Evolutionary conservation across 2,888 invertebrate genomes (phyloP), one percentile per base, ranked within the genome.

Genomic region (Volucella zonaria): DNA sequence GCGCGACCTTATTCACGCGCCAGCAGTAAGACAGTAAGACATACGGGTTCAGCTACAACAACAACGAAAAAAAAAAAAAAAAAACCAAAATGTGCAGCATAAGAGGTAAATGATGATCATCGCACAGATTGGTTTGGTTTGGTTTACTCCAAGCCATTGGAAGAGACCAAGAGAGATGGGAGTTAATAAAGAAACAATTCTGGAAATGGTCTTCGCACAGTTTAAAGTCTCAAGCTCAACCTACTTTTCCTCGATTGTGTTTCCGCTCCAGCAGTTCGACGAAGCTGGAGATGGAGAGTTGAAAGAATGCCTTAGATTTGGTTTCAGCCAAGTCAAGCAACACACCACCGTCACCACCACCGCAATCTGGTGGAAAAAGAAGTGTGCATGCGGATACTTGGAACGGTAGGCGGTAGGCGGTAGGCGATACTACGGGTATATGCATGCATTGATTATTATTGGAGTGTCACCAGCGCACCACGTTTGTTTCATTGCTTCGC

Each of bases 201-300:
- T 85, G 80, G 77, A 85, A 85, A 85, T 81, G 85, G 81, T 85
- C 80, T 85, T 85, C 81, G 73, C 80, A 73, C 85, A 80, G 62
- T 64, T 31, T 31, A 31, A 6, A 56, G 68, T 68, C 31, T 31
- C 31, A 31, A 31, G 31, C 81, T 85, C 81, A 85, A 85, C 85
- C 85, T 85, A 85, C 85, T 85, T 85, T 79, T 73, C 78, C 79
- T 79, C 79, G 52, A 79, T 79, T 79, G 79, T 79, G 66, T 79
- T 79, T 79, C 79, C 73, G 79, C 79, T 79, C 61, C 81, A 67
- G 49, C 79, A 71, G 47, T 73, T 79, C 58, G 59, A 59, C 74
- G 59, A 64, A 62, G 64, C 52, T 71, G 67, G 43, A 31, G 31
- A 6, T 31, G 6, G 45, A 71, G 43, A 31, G 31, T 31, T 31